phyloP scores from a whole-genome alignment of 2,888 invertebrate species.

The Polydrusus tereticollis region DNA sequence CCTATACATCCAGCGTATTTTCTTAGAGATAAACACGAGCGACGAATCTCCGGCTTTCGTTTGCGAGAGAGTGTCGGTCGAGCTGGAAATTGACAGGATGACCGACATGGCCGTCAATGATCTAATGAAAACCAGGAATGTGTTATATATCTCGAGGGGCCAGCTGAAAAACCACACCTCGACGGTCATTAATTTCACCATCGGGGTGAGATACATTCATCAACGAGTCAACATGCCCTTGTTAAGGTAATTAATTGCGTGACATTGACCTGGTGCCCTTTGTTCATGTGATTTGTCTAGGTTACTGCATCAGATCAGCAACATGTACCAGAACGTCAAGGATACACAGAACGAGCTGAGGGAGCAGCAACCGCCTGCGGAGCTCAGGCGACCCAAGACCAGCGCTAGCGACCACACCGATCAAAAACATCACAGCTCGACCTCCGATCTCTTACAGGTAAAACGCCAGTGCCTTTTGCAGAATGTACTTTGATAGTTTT shows the following conservation, averaged over 20 bases:
- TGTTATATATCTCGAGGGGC: conserved; percentile 87
- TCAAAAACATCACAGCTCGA: conserved; percentile 68
- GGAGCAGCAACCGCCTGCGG: conserved; percentile 75
- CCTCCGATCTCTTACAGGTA: conserved; percentile 68
- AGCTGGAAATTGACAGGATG: conserved; percentile 90
- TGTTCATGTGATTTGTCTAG: conserved; percentile 67
- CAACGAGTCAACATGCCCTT: conserved; percentile 98
- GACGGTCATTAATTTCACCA: conserved; percentile 90
- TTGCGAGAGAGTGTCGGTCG: conserved; percentile 91
- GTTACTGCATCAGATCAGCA: conserved; percentile 94
- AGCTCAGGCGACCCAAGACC: conserved; percentile 65
- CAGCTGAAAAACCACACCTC: conserved; percentile 93
- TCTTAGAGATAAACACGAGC: conserved; percentile 64
- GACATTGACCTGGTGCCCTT: background rate
- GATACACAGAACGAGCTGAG: conserved; percentile 93
- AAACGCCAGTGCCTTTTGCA: background rate
- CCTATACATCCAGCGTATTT: background rate
- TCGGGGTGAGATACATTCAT: conserved; percentile 86
- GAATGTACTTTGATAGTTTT: background rate
- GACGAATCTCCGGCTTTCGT: conserved; percentile 90
- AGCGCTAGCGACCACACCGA: conserved; percentile 66
- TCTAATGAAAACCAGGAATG: conserved; percentile 84
- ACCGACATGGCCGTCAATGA: conserved; percentile 91
- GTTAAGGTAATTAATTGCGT: too few relatives aligned
- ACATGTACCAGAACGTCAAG: conserved; percentile 97